phyloP scores from a whole-genome alignment of 1,140 invertebrate genomes.

The Calycopis cecrops region DNA sequence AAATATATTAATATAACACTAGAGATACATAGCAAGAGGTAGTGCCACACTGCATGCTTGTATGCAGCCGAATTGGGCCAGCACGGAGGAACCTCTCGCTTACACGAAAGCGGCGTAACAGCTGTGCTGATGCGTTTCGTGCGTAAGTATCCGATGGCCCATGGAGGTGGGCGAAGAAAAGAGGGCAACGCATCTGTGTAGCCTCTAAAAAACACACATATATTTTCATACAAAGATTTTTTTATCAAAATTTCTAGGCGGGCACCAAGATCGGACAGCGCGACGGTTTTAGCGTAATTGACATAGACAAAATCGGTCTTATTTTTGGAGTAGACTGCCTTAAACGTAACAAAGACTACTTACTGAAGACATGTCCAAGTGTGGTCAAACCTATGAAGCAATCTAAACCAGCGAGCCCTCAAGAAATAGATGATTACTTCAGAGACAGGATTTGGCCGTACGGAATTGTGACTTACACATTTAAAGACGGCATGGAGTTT shows the following conservation, averaged over 20 bases:
- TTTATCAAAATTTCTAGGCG: constrained; percentile 25
- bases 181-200: too few species aligned
- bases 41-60: too few species aligned
- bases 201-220: too few species aligned
- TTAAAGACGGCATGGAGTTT: constrained; percentile 50
- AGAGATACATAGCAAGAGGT: too few species aligned
- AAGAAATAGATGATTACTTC: constrained; percentile 52
- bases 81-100: too few species aligned
- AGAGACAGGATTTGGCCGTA: constrained; percentile 52
- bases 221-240: neutral
- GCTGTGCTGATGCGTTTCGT: too few species aligned
- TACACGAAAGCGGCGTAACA: too few species aligned
- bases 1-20: too few species aligned
- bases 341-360: constrained; percentile 50
- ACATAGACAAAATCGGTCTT: constrained; percentile 49
- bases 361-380: constrained; percentile 55
- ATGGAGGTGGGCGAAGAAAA: too few species aligned
- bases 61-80: too few species aligned
- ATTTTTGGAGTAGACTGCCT: constrained; percentile 50
- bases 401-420: constrained; percentile 21
- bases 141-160: too few species aligned
- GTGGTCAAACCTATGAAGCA: constrained; percentile 32
- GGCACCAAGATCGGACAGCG: constrained; percentile 53
- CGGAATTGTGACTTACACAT: constrained; percentile 49
- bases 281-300: constrained; percentile 48